Base-by-base conservation (phyloP, 2,888 invertebrate species). In the Rhagonycha fulva region DNA sequence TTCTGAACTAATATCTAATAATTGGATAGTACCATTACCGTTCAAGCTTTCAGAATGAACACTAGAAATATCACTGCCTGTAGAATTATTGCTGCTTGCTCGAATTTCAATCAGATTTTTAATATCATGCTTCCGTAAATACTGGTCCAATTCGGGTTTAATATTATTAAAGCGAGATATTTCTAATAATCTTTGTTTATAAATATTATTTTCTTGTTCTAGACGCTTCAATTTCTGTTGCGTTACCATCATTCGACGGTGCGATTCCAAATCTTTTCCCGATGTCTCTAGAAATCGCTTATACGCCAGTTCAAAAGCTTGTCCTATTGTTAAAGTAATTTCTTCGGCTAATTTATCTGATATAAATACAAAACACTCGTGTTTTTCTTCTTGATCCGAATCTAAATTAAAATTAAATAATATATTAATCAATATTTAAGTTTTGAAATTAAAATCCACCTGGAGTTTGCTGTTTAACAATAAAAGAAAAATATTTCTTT, bases 251-350 rank as follows among this genome's bases (percentile, higher is more conserved):
- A 92, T 89, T 81, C 93, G 91, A 85, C 97, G 94, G 86, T 95
- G 94, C 79, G 95, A 91, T 86, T 98, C 98, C 76, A 96, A 89
- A 86, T 96, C 96, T 87, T 95, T 95, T 75, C 96, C 96, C 73
- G 96, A 96, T 78, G 96, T 96, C 86, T 97, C 98, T 84, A 98
- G 90, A 89, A 97, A 98, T 85, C 96, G 92, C 91, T 94, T 95
- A 90, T 98, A 99, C 30, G 98, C 99, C 85, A 99, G 90, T 89
- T 99, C 98, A 88, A 99, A 99, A 0, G 99, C 98, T 88, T 99
- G 98, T 10, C 99, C 99, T 82, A 99, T 98, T 11, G 98, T 99
- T 79, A 99, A 89, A 62, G 98, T 99, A 79, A 99, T 98, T 87
- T 99, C 98, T 84, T 98, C 98, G 1, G 98, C 98, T 85, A 98